Base-by-base conservation (phyloP, 2,113 vertebrate genomes). In the Oxyura jamaicensis region DNA sequence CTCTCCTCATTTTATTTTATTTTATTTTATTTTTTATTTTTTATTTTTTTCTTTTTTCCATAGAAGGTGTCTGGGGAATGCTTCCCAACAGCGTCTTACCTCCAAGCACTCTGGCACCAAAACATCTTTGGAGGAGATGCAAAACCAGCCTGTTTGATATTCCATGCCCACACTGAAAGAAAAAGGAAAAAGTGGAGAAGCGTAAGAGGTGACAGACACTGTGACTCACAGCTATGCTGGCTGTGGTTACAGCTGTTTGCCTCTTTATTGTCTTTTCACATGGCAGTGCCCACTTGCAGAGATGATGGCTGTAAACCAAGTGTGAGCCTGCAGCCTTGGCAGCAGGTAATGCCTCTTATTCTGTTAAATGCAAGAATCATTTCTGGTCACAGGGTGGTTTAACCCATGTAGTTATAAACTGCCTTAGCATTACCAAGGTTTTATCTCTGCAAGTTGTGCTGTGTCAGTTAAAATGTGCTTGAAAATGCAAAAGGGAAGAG, bases 401-500 rank as follows among this genome's bases (percentile, higher is more conserved):
- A 21, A 31, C 39, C 29, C 0, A 0, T 33, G 0, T 36, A 21
- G 28, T 76, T 29, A 41, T 55, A 55, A 83, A 31, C 35, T 65
- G 41, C 9, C 41, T 50, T 63, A 25, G 31, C 8, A 31, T 48
- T 72, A 17, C 10, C 33, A 60, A 28, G 53, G 10, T 36, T 89
- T 86, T 81, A 10, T 66, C 44, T 11, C 7, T 42, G 10, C 14
- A 16, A 66, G 69, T 71, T 55, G 25, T 29, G 33, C 19, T 52
- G 10, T 20, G 22, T 9, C 22, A 60, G 25, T 6, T 22, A 35
- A 93, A 90, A 62, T 6, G 52, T 23, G 3, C 36, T 46, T 88
- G 72, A 65, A 95, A 68, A 50, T 18, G 6, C 11, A 55, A 59
- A 75, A 50, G 28, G 3, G 7, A 82, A 13, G 68, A 50, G 39